These are phyloP conservation scores for rat (Rattus norvegicus) DNA, from an alignment of 2,113 vertebrate species.

Conservation along the genomic window DNA sequence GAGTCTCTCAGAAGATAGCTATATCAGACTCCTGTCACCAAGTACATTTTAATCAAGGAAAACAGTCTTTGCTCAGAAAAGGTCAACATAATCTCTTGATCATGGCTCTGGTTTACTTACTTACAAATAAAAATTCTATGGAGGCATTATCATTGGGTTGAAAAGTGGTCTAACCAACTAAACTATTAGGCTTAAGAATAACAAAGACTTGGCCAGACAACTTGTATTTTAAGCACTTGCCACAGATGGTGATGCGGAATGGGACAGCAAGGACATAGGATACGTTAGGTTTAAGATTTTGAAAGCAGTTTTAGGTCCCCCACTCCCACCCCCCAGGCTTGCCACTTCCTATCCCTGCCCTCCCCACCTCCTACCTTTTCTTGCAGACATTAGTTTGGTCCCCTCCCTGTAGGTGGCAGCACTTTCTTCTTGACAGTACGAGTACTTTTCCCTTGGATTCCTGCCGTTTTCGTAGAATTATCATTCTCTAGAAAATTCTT, in stretches of 20 bases:
- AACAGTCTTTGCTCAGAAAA: not conserved
- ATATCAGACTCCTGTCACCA: too few relatives aligned
- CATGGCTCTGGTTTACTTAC: not conserved
- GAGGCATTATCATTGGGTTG: not conserved
- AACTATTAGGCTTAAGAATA: not conserved
- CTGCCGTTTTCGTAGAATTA: constrained; percentile 61
- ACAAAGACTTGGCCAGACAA: not conserved
- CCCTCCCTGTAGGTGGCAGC: constrained; percentile 77
- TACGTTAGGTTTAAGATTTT: not conserved
- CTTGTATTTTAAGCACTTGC: not conserved
- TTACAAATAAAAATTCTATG: not conserved
- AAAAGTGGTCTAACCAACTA: not conserved
- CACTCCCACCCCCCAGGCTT: not conserved
- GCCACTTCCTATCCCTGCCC: not conserved
- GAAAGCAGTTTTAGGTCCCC: not conserved
- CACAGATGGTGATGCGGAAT: not conserved
- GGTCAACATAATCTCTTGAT: not conserved
- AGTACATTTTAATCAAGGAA: not conserved
- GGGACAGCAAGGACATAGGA: not conserved
- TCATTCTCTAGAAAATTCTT: constrained; percentile 61
- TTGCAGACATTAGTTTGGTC: not conserved
- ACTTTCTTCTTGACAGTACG: constrained; percentile 51
- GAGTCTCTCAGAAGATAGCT: too few relatives aligned
- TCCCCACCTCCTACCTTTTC: not conserved
- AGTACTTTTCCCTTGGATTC: not conserved